phyloP scores from a whole-genome alignment of 37 sponge, comb jelly and placozoan species.

The Beroe ovata region DNA sequence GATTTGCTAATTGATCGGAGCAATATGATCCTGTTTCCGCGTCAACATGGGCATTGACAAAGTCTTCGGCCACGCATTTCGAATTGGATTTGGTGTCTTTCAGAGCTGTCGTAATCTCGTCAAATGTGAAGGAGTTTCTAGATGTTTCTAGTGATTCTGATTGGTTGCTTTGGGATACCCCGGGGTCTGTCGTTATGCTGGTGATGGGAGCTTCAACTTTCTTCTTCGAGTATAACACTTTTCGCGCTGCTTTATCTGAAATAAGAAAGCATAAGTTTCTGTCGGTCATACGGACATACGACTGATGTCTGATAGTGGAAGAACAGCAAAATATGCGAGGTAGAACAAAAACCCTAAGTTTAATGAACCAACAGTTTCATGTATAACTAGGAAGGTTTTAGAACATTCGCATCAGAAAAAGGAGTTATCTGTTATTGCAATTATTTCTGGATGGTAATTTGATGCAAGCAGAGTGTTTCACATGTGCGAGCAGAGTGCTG shows the following conservation, averaged over 20 bases:
- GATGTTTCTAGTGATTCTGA: not conserved
- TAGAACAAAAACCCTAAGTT: too few species aligned
- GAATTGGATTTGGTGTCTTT: not conserved
- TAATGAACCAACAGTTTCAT: too few species aligned
- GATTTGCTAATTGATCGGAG: not conserved
- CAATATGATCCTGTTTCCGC: not conserved
- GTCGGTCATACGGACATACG: not conserved
- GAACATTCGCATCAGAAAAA: too few species aligned
- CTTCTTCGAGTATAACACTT: not conserved
- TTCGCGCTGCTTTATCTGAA: conserved; percentile 9
- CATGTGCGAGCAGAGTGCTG: too few species aligned
- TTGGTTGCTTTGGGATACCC: not conserved
- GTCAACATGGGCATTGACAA: not conserved
- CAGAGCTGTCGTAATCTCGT: not conserved
- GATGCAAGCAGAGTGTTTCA: too few species aligned
- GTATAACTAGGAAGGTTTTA: too few species aligned
- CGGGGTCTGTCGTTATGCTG: not conserved
- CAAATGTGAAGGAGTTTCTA: not conserved
- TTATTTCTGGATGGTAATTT: too few species aligned
- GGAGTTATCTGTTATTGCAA: too few species aligned
- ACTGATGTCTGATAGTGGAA: too few species aligned
- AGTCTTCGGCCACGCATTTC: not conserved
- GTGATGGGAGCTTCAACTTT: not conserved
- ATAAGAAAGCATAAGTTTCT: not conserved
- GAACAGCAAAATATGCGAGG: too few species aligned